A percentile compares a stretch with the other conserved stretches of the same genome.
Evolutionary conservation across 2,113 vertebrate genomes (phyloP).

Genomic region (Suricata suricatta): DNA sequence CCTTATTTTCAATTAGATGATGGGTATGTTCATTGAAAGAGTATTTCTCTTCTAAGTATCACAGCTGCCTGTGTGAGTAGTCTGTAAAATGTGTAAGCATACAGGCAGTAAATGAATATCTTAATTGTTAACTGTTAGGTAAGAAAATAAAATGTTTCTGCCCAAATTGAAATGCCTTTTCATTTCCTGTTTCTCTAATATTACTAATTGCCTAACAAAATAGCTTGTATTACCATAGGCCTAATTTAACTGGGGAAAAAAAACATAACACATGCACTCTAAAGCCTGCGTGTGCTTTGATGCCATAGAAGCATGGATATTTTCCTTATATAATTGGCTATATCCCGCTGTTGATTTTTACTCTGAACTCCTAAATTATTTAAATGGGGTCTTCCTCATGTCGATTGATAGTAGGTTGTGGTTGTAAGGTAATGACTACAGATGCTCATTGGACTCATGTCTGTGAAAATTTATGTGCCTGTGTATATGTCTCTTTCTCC

Average conservation of each 20-base stretch:
- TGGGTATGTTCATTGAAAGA: conserved; percentile 37
- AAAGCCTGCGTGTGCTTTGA: conserved; percentile 67
- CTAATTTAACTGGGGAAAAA: conserved; percentile 59
- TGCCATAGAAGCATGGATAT: conserved; percentile 57
- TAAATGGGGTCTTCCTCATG: conserved; percentile 75
- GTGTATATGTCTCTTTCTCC: conserved; percentile 24
- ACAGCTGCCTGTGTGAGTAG: conserved; percentile 12
- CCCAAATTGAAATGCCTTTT: conserved; percentile 64
- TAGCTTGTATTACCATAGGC: conserved; percentile 70
- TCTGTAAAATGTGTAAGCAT: conserved; percentile 43
- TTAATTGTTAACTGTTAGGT: conserved; percentile 59
- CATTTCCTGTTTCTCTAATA: conserved; percentile 69
- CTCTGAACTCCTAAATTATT: conserved; percentile 81
- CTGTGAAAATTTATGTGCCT: conserved; percentile 58
- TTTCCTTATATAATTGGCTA: conserved; percentile 79
- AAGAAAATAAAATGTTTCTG: conserved; percentile 65
- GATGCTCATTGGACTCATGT: conserved; percentile 59
- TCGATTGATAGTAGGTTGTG: conserved; percentile 64
- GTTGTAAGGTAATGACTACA: conserved; percentile 71
- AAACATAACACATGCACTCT: background rate
- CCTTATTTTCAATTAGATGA: conserved; percentile 56
- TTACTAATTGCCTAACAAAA: conserved; percentile 69
- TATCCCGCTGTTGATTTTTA: conserved; percentile 81
- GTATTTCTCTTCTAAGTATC: conserved; percentile 29
- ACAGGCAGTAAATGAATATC: conserved; percentile 46